Conservation (phyloP, 2,888 invertebrate genomes). For the Noctua fimbriata region DNA sequence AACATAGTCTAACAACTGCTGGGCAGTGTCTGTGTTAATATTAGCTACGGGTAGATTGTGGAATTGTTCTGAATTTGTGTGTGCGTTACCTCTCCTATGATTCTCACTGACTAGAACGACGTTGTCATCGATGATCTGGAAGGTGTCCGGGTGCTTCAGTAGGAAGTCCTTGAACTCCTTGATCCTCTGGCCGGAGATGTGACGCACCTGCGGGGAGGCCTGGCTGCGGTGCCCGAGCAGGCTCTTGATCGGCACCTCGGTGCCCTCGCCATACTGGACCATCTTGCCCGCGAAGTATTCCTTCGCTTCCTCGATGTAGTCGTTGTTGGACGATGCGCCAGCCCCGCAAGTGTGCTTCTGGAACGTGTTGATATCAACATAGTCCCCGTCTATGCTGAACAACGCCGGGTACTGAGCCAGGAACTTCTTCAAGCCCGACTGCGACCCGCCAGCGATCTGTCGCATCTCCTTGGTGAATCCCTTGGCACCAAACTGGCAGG, state of each 20-base stretch:
- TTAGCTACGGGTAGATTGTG: constrained; percentile 94
- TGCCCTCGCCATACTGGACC: constrained; percentile 98
- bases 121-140: constrained; percentile 96
- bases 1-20: constrained; percentile 95
- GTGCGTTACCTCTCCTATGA: constrained; percentile 92
- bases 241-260: constrained; percentile 99
- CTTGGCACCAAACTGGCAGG: constrained; percentile 99
- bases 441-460: constrained; percentile 98
- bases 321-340: constrained; percentile 93
- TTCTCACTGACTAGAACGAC: constrained; percentile 94
- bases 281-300: constrained; percentile 99
- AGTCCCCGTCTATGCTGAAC: constrained; percentile 98
- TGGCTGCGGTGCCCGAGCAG: constrained; percentile 98
- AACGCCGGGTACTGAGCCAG: constrained; percentile 98
- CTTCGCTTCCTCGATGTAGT: constrained; percentile 98
- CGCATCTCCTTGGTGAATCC: constrained; percentile 99
- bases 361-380: constrained; percentile 96
- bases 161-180: constrained; percentile 98
- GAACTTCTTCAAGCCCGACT: constrained; percentile 99
- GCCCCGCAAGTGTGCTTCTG: constrained; percentile 91
- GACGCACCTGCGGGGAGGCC: constrained; percentile 98
- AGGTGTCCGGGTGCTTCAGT: constrained; percentile 95
- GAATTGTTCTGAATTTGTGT: constrained; percentile 91
- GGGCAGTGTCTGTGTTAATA: constrained; percentile 96
- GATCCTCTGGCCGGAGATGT: constrained; percentile 98